Evolutionary conservation across 2,888 invertebrate species (phyloP).

Genomic region (Hypolimnas misippus): DNA sequence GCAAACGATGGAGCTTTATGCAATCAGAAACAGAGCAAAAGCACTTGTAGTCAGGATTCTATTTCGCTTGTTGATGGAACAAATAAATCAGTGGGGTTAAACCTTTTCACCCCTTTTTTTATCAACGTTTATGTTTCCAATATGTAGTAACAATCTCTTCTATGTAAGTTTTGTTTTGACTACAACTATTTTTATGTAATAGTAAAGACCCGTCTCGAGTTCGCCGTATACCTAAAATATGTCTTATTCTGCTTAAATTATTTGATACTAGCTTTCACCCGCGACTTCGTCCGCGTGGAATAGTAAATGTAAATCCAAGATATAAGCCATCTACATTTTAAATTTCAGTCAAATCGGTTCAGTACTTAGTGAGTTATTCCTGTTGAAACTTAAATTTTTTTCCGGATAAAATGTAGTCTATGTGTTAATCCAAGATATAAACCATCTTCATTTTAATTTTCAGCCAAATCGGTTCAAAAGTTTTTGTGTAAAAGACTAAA

Average conservation of each 20-base stretch:
- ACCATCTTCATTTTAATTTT: too few species aligned
- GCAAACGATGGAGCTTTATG: not conserved
- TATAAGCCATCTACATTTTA: too few species aligned
- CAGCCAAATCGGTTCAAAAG: too few species aligned
- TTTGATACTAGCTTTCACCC: too few species aligned
- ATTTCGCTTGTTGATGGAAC: slow-evolving; percentile 6
- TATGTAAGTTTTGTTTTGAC: slow-evolving; percentile 4
- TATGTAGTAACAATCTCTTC: slow-evolving; percentile 20
- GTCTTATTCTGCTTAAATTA: not conserved
- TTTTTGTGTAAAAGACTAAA: not conserved
- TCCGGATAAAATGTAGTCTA: too few species aligned
- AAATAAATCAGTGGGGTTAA: slow-evolving; percentile 30
- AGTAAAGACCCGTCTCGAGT: not conserved
- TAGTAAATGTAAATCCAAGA: too few species aligned
- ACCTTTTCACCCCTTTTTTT: slow-evolving; percentile 31
- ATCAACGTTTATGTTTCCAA: slow-evolving; percentile 32
- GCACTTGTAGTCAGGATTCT: not conserved
- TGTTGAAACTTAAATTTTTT: too few species aligned
- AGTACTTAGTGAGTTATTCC: too few species aligned
- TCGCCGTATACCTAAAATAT: not conserved
- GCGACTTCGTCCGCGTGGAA: too few species aligned
- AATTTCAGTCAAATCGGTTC: too few species aligned
- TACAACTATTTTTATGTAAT: not conserved
- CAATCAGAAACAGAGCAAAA: slow-evolving; percentile 7
- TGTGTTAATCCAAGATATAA: too few species aligned